Base-by-base conservation (phyloP, 2,113 vertebrate genomes). In the Petrocephalus microphthalmus region DNA sequence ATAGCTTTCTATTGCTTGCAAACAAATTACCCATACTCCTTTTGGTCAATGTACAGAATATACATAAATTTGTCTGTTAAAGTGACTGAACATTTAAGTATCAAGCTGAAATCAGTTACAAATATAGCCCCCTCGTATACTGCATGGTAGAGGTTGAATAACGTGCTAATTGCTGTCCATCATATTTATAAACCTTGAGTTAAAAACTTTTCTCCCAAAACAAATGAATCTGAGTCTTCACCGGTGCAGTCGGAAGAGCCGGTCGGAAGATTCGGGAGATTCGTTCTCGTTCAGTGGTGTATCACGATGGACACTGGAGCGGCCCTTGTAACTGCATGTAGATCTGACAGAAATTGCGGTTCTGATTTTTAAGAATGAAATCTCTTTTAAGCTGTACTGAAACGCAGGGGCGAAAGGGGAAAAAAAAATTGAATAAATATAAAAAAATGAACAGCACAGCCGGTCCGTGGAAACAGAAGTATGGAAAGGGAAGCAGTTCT, bases 311-410 rank as follows among this genome's bases (percentile, higher is more conserved):
- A 78, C 86, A 87, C 22, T 17, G 42, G 8, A 87, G 45, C 37
- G 15, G 7, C 13, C 1, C 87, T 81, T 54, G n/a, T 33, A 81
- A 78, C 49, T 19, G 74, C 74, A 19, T 81, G 51, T 49, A 81
- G 71, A 83, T 54, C 20, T 56, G 52, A 88, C 33, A 83, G 78
- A 56, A 42, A 45, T 17, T 22, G 64, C 5, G 19, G 52, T 83
- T 82, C 82, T 57, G 51, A 57, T 83, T 88, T 82, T 88, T 88
- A 83, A 88, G 87, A 49, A 83, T 83, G 74, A 83, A 88, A 88
- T 88, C 78, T 57, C 74, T 42, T 60, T 56, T 89, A 54, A 86
- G 20, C 49, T 45, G 83, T 45, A 56, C 51, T 60, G 45, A 87
- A 29, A 87, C 6, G 17, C 85, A 42, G 85, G 54, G 33, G 54